These are phyloP conservation scores for Scatophagus argus DNA, from an alignment of 2,113 vertebrate genomes.

Conservation along the genomic window DNA sequence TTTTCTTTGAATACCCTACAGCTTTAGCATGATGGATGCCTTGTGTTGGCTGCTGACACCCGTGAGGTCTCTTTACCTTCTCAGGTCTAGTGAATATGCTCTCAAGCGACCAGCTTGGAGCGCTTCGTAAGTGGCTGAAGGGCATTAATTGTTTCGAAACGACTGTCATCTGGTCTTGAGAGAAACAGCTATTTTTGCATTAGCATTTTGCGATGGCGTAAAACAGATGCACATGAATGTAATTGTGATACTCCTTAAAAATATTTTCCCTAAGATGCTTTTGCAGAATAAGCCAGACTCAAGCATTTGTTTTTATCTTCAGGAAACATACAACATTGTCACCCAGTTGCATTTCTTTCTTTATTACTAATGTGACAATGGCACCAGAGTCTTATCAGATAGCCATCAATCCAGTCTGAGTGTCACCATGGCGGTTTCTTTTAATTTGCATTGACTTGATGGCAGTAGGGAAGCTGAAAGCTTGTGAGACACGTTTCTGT, in stretches of 20 bases:
- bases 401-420: constrained; percentile 17
- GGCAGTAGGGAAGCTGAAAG: background rate
- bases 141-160: background rate
- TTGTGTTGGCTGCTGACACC: background rate
- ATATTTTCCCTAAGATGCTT: background rate
- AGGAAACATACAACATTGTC: background rate
- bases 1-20: constrained; percentile 28
- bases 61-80: background rate
- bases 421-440: constrained; percentile 8
- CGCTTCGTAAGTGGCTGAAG: background rate
- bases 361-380: background rate
- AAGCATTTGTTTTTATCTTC: constrained; percentile 17
- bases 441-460: background rate
- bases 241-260: background rate
- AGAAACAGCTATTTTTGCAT: background rate
- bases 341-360: constrained; percentile 41
- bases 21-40: constrained; percentile 23
- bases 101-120: background rate
- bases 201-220: background rate
- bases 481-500: background rate
- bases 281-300: background rate
- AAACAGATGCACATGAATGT: background rate
- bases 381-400: constrained; percentile 15
- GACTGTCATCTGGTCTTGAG: background rate
- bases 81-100: constrained; percentile 27